Percentiles rank a stretch among this genome's conserved stretches.
These are phyloP conservation scores for Tupaia tana DNA, from an alignment of 2,113 vertebrate genomes.

Conservation along the genomic window DNA sequence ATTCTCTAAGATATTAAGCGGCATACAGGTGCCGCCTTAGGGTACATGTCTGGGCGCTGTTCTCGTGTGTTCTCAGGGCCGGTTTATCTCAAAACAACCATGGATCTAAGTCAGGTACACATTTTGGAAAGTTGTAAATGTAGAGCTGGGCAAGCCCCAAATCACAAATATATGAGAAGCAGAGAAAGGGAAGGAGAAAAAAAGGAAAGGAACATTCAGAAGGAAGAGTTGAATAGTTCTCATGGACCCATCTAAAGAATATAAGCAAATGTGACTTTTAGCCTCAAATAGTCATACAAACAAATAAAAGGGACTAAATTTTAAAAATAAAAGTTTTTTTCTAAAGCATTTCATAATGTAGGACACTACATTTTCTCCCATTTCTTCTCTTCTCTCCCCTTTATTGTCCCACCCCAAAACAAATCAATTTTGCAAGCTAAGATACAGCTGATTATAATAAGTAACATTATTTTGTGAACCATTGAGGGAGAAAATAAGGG, in stretches of 20 bases:
- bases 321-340: background rate
- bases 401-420: background rate
- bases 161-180: background rate
- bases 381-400: background rate
- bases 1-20: background rate
- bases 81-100: conserved; percentile 4
- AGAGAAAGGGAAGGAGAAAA: background rate
- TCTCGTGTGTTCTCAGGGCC: background rate
- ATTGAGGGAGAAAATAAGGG: conserved; percentile 38
- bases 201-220: background rate
- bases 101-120: background rate
- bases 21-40: background rate
- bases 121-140: background rate
- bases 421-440: conserved; percentile 52
- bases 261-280: conserved; percentile 13
- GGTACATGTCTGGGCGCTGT: background rate
- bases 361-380: background rate
- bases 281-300: background rate
- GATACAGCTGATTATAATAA: background rate
- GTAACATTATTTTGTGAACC: background rate
- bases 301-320: background rate
- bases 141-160: background rate
- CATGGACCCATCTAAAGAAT: background rate
- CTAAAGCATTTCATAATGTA: background rate
- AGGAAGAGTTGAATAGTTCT: background rate